Evolutionary conservation across 2,797 vertebrate genomes (phyloP).

Genomic region (Propithecus deckenii): DNA sequence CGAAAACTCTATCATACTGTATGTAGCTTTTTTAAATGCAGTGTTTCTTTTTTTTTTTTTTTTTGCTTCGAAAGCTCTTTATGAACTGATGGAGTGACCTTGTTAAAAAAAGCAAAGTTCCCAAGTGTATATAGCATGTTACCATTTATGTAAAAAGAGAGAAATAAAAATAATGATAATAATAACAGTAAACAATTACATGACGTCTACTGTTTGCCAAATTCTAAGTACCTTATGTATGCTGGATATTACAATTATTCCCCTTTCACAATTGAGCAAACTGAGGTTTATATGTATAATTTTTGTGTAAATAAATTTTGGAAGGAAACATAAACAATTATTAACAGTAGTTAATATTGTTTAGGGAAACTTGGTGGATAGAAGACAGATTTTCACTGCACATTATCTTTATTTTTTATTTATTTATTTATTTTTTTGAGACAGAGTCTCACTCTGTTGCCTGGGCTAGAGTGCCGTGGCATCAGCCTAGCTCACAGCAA

Average conservation of each 20-base stretch:
- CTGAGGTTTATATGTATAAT: constrained; percentile 1
- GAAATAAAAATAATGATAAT: constrained; percentile 21
- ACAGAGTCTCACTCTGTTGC: no score
- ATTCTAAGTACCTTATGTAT: constrained; percentile 29
- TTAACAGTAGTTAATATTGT: background rate
- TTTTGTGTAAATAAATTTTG: constrained; percentile 34
- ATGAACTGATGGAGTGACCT: background rate
- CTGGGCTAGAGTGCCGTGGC: no score
- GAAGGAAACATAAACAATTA: background rate
- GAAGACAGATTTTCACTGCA: constrained; percentile 33
- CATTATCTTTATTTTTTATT: no score
- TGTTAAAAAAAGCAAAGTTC: background rate
- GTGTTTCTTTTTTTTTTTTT: background rate
- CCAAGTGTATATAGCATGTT: background rate
- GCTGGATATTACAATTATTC: background rate
- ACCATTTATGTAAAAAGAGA: background rate
- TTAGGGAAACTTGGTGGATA: background rate
- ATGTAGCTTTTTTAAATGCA: background rate
- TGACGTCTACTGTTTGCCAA: background rate
- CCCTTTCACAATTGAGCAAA: constrained; percentile 22
- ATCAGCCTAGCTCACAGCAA: no score
- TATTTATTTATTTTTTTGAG: no score
- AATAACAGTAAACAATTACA: background rate
- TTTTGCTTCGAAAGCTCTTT: constrained; percentile 37
- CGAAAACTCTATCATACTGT: background rate